Conservation (phyloP, 2,888 invertebrate species). For the Pelosia muscerda region DNA sequence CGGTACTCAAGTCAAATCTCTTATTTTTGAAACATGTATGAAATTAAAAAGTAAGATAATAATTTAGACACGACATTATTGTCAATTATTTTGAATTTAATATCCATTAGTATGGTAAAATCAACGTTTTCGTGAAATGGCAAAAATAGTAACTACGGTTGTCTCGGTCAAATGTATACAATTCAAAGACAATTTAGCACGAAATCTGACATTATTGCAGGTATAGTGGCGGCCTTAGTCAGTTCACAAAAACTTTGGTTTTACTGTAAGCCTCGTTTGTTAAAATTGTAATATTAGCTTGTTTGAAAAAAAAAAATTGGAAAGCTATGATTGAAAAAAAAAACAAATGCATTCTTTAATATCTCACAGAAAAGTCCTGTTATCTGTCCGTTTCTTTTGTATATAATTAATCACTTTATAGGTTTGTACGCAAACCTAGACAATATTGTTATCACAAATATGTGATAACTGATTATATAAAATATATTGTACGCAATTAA, state of each 20-base stretch:
- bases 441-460: constrained; percentile 3
- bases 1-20: neutral
- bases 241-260: too few relatives aligned
- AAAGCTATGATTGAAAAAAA: constrained; percentile 4
- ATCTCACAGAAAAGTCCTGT: neutral
- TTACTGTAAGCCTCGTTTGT: constrained; percentile 10
- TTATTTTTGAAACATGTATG: neutral
- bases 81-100: neutral
- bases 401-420: constrained; percentile 9
- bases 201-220: too few relatives aligned
- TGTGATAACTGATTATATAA: constrained; percentile 1
- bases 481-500: constrained; percentile 4
- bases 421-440: neutral
- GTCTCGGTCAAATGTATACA: too few relatives aligned
- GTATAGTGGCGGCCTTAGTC: too few relatives aligned
- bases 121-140: too few relatives aligned
- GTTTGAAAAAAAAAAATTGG: neutral
- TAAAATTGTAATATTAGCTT: constrained; percentile 5
- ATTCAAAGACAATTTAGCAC: too few relatives aligned
- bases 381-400: neutral
- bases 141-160: too few relatives aligned
- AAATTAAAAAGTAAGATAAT: neutral
- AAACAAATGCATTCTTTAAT: constrained; percentile 4
- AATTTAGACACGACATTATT: neutral
- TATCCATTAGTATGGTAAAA: too few relatives aligned